phyloP scores from a whole-genome alignment of 2,888 invertebrate genomes.

The Hanleya hanleyi region DNA sequence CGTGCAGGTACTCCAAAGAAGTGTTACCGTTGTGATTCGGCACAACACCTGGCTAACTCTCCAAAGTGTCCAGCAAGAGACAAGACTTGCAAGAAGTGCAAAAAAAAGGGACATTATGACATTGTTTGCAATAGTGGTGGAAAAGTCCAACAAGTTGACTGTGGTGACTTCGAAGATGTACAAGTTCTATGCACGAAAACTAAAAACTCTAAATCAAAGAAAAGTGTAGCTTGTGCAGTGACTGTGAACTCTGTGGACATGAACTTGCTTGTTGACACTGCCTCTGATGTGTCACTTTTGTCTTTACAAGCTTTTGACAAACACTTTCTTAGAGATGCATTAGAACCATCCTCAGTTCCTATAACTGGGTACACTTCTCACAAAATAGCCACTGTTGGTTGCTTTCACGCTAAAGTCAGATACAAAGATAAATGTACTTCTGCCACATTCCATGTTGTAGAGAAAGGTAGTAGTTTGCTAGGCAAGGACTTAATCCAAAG shows the following conservation, averaged over 20 bases:
- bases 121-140: too few relatives aligned
- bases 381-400: background rate
- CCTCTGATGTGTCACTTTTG: background rate
- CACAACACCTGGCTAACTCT: too few relatives aligned
- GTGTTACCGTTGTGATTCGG: too few relatives aligned
- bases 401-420: background rate
- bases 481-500: background rate
- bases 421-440: background rate
- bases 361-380: background rate
- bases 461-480: background rate
- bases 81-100: too few relatives aligned
- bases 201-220: background rate
- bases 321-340: background rate
- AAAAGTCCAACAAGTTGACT: too few relatives aligned
- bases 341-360: too few relatives aligned
- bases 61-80: too few relatives aligned
- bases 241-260: background rate
- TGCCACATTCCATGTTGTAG: background rate
- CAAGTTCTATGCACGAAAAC: background rate
- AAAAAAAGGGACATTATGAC: too few relatives aligned
- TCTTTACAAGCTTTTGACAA: background rate
- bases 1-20: too few relatives aligned
- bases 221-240: background rate
- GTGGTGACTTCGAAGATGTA: background rate
- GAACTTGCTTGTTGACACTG: background rate